A percentile compares a stretch with the other conserved stretches of the same genome.
Evolutionary conservation across 2,113 vertebrate genomes (phyloP).

Genomic region (Ceyx margarethae): DNA sequence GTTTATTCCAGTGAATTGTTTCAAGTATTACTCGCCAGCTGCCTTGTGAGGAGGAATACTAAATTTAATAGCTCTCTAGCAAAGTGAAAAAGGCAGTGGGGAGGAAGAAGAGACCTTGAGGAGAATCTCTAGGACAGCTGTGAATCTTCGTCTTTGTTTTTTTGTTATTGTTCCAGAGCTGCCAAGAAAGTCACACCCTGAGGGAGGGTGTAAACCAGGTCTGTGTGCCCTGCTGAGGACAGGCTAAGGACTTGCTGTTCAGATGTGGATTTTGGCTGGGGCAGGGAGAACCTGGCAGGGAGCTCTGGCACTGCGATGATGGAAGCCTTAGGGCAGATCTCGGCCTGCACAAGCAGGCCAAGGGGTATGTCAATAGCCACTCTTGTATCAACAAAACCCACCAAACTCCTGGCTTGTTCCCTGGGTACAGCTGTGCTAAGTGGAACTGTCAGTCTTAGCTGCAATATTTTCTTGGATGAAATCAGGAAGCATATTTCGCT

Average conservation of each 20-base stretch:
- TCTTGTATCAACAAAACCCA: neutral
- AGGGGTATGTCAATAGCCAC: neutral
- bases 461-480: neutral
- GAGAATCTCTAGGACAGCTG: neutral
- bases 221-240: neutral
- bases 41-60: neutral
- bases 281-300: neutral
- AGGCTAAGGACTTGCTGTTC: neutral
- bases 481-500: neutral
- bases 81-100: neutral
- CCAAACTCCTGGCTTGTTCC: neutral
- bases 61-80: neutral
- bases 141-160: neutral
- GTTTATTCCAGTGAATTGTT: neutral
- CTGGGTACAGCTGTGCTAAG: neutral
- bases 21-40: neutral
- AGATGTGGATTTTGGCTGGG: neutral
- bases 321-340: neutral
- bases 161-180: neutral
- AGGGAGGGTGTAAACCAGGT: neutral
- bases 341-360: neutral
- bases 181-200: neutral
- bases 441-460: neutral
- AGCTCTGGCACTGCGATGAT: rapidly evolving
- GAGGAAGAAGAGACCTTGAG: neutral